Evolutionary conservation across 1,140 invertebrate genomes (phyloP), one percentile per base, ranked within the genome.

Genomic region (Stegodyphus mimosarum): DNA sequence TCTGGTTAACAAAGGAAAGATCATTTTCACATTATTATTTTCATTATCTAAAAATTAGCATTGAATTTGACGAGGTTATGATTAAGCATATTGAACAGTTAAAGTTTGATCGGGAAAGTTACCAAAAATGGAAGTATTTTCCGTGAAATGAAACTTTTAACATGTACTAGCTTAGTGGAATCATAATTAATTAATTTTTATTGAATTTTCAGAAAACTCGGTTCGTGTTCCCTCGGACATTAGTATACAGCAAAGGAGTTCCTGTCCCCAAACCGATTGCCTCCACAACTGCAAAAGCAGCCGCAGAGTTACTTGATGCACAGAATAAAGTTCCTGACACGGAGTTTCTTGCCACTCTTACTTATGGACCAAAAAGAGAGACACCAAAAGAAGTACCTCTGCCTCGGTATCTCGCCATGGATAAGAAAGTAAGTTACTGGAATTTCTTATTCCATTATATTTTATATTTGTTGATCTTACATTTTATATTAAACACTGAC

Each of bases 171-270:
- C 33, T 33, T 33, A 33, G 1, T 33, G 33, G 33, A 1, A 33
- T 33, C 33, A 3, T 33, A 33, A 33, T 33, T 33, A 33, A 33
- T 33, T 33, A 3, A 33, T 33, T 75, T 75, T 55, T 53, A 10
- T 49, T 53, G 1, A 6, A 63, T 83, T 49, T 55, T 0, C 50
- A 86, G 83, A 77, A 86, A 64, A 72, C 18, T 49, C 33, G 55
- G 6, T 86, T 63, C 49, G 75, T 67, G 49, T 77, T 55, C 15
- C 83, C 83, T 7, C n/a, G 60, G 6, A 86, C 74, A 10, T 49
- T 86, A 2, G 69, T 86, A 5, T 78, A 64, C 18, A 78, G 67
- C 48, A 86, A 71, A 78, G 74, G 74, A 18, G 74, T 71, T n/a
- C 52, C 55, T 6, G 5, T 86, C 5, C 6, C 83, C 5, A 69